These are phyloP conservation scores for Tapera naevia DNA, from an alignment of 2,797 vertebrate genomes.

Conservation along the genomic window DNA sequence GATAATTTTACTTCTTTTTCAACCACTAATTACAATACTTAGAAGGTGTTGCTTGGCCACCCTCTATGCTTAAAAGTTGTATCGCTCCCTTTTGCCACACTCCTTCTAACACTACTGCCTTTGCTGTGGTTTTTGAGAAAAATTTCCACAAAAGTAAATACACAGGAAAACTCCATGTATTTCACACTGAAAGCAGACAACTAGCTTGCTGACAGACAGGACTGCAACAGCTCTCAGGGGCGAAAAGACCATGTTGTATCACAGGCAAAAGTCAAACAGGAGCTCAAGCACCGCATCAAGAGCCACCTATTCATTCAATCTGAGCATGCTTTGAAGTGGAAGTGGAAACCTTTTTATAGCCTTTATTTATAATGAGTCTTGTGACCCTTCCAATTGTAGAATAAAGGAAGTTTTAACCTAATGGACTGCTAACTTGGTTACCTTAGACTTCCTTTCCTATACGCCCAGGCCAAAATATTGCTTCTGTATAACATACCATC, in stretches of 20 bases:
- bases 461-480: neutral
- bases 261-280: neutral
- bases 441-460: neutral
- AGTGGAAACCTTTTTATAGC: neutral
- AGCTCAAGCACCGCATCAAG: neutral
- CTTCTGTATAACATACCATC: neutral
- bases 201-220: neutral
- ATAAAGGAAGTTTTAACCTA: neutral
- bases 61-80: neutral
- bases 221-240: neutral
- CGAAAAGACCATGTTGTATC: neutral
- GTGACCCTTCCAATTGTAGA: neutral
- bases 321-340: neutral
- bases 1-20: neutral
- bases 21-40: neutral
- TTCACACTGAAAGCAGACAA: neutral
- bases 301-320: neutral
- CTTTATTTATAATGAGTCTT: neutral
- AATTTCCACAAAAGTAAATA: neutral
- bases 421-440: neutral
- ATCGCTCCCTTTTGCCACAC: neutral
- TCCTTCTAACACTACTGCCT: neutral
- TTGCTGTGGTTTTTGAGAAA: neutral
- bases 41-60: neutral
- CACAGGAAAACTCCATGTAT: neutral